Conservation (phyloP, 2,888 invertebrate species). For the Apotomis capreana region DNA sequence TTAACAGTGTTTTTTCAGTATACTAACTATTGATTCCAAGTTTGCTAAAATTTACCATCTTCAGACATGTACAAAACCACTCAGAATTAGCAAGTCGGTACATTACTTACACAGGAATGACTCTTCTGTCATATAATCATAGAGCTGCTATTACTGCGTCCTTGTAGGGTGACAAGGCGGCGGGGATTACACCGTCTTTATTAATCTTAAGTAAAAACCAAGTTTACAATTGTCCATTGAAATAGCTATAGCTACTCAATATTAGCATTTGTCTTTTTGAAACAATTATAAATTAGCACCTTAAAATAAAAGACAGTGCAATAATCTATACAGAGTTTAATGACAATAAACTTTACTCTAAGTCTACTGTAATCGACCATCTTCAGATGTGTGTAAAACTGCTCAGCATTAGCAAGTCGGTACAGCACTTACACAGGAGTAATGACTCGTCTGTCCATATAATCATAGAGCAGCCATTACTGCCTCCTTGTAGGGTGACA, state of each 20-base stretch:
- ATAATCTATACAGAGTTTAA: not conserved
- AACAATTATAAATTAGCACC: too few relatives aligned
- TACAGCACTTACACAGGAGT: conserved; percentile 82
- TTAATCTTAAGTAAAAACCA: too few relatives aligned
- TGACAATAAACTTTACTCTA: conserved; percentile 7
- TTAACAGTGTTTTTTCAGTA: too few relatives aligned
- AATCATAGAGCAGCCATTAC: conserved; percentile 82
- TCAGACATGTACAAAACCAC: conserved; percentile 72
- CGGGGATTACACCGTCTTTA: not conserved
- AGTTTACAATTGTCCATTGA: too few relatives aligned
- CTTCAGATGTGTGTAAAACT: conserved; percentile 74
- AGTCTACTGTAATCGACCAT: conserved; percentile 49
- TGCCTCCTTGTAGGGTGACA: conserved; percentile 65
- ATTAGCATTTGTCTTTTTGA: too few relatives aligned
- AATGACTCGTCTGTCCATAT: conserved; percentile 84
- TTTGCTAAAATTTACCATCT: conserved; percentile 55
- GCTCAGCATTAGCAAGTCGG: conserved; percentile 80
- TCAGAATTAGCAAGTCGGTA: conserved; percentile 81
- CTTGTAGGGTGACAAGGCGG: conserved; percentile 56
- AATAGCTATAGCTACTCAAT: too few relatives aligned
- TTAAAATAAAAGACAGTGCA: too few relatives aligned
- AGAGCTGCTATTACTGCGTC: conserved; percentile 79
- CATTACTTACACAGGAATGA: conserved; percentile 82
- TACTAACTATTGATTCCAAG: not conserved
- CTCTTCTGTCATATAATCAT: conserved; percentile 84